These are phyloP conservation scores for Microctenopoma stevenorrisi DNA, from an alignment of 2,797 vertebrate species.

Conservation along the genomic window DNA sequence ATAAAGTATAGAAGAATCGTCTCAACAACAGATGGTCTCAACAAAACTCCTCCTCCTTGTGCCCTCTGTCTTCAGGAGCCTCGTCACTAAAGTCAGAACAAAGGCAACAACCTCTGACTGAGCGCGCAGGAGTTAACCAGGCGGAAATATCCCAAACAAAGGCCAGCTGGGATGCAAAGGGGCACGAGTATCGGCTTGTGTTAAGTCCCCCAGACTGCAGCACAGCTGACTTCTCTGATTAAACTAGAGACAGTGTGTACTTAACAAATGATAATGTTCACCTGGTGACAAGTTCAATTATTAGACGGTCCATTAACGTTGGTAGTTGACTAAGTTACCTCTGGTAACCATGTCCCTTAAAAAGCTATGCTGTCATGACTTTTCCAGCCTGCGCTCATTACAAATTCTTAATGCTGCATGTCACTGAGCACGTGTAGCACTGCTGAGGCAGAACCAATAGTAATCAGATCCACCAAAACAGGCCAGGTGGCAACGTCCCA, in stretches of 20 bases:
- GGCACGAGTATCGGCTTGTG: slow-evolving; percentile 46
- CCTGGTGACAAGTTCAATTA: slow-evolving; percentile 40
- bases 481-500: slow-evolving; percentile 36
- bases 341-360: slow-evolving; percentile 35
- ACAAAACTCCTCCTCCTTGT: slow-evolving; percentile 62
- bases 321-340: neutral
- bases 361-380: slow-evolving; percentile 28
- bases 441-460: slow-evolving; percentile 44
- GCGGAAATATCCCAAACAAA: slow-evolving; percentile 83
- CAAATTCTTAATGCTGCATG: slow-evolving; percentile 29
- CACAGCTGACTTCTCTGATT: slow-evolving; percentile 23
- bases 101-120: slow-evolving; percentile 69
- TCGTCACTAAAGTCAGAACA: slow-evolving; percentile 70
- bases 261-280: slow-evolving; percentile 12
- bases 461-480: slow-evolving; percentile 52
- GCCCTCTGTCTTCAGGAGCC: slow-evolving; percentile 62
- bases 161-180: slow-evolving; percentile 74
- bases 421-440: slow-evolving; percentile 40
- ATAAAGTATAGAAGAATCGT: slow-evolving; percentile 65
- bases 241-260: slow-evolving; percentile 9
- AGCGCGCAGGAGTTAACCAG: slow-evolving; percentile 77
- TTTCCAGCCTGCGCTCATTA: slow-evolving; percentile 41
- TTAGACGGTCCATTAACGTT: neutral
- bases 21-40: slow-evolving; percentile 81
- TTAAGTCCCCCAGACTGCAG: slow-evolving; percentile 36